These are phyloP conservation scores for Zonotrichia leucophrys DNA, from an alignment of 2,113 vertebrate genomes.

Conservation along the genomic window DNA sequence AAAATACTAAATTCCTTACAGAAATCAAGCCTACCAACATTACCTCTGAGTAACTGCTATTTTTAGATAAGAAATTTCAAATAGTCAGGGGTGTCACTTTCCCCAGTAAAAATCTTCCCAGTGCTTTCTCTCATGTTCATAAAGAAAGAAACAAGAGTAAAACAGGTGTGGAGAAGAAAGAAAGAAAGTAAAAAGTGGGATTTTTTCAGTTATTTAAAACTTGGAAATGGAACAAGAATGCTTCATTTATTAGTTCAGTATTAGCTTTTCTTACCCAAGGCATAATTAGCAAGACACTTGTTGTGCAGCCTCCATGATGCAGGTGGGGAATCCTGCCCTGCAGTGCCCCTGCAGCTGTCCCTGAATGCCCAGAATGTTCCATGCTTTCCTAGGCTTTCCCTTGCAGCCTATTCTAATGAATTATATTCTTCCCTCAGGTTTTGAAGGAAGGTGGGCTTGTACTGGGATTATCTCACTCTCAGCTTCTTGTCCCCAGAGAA, in stretches of 20 bases:
- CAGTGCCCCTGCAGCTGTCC: background rate
- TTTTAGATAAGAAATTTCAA: background rate
- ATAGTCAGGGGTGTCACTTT: background rate
- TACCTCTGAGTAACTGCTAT: background rate
- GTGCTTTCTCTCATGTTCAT: background rate
- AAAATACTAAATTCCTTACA: background rate
- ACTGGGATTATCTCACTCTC: background rate
- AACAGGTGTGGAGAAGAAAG: background rate
- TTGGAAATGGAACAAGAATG: background rate
- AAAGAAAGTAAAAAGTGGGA: background rate
- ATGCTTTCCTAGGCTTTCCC: background rate
- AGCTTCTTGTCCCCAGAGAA: background rate
- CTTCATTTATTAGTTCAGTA: background rate
- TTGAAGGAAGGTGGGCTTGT: background rate
- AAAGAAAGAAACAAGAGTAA: background rate
- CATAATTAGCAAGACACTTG: background rate
- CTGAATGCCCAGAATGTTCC: background rate
- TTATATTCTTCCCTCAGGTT: background rate
- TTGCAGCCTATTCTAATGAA: background rate
- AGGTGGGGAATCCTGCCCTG: background rate
- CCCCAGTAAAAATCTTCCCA: background rate
- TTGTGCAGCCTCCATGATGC: background rate
- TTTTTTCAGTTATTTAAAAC: background rate
- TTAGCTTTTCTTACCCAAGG: background rate
- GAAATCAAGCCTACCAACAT: background rate